phyloP scores from a whole-genome alignment of 2,888 invertebrate genomes.

The Papilio elwesi region DNA sequence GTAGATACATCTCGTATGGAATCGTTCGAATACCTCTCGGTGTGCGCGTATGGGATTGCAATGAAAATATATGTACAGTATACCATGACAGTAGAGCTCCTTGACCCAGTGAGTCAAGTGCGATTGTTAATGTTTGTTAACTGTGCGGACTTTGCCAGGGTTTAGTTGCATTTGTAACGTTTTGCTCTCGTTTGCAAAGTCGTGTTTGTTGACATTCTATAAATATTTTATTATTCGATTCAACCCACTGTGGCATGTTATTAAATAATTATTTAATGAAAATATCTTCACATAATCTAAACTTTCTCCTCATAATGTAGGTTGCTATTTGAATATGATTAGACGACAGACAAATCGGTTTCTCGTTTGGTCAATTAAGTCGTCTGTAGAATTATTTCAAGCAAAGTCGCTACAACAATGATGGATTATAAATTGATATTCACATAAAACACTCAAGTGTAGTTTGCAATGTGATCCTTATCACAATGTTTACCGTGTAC shows the following conservation, averaged over 20 bases:
- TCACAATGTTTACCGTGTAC: slow-evolving; percentile 33
- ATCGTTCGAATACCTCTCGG: slow-evolving; percentile 35
- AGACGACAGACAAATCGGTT: background rate
- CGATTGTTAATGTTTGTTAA: slow-evolving; percentile 64
- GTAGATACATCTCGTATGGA: slow-evolving; percentile 45
- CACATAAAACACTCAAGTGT: slow-evolving; percentile 31
- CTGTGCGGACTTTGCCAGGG: slow-evolving; percentile 58
- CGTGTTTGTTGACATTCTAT: slow-evolving; percentile 36
- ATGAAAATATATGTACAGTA: slow-evolving; percentile 61
- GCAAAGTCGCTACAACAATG: background rate
- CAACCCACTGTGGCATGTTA: background rate
- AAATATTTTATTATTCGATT: slow-evolving; percentile 14
- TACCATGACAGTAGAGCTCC: slow-evolving; percentile 69
- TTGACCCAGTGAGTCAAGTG: slow-evolving; percentile 68
- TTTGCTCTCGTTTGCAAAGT: slow-evolving; percentile 26
- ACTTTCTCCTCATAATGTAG: slow-evolving; percentile 2
- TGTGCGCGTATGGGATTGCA: slow-evolving; percentile 62
- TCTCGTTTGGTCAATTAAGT: background rate
- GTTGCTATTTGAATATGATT: slow-evolving; percentile 8
- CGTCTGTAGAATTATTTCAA: background rate
- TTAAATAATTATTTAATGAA: slow-evolving; percentile 3
- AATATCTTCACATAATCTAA: background rate
- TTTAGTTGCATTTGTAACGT: slow-evolving; percentile 45
- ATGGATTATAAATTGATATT: slow-evolving; percentile 31
- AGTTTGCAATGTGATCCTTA: slow-evolving; percentile 37